Base-by-base conservation (phyloP, 1,140 invertebrate species). In the Drosophila sechellia region DNA sequence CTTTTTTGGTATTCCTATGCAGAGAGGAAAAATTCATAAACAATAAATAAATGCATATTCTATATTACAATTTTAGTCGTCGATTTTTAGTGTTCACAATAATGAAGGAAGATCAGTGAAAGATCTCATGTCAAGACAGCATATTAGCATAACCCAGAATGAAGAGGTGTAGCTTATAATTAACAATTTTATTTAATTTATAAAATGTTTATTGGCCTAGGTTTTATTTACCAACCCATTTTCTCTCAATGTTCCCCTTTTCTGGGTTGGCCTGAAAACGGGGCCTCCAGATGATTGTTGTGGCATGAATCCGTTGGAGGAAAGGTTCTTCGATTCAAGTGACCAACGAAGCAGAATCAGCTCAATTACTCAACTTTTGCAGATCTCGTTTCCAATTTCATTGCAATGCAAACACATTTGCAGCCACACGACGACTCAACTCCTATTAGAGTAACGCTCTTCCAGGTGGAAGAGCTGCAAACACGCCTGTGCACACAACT, bases 301-400 rank as follows among this genome's bases (percentile, higher is more conserved):
- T 56, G 74, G 59, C 81, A 86, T 56, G 73, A 64, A 61, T 68
- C 50, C 34, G 37, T 20, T 10, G 37, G 40, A n/a, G 64, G 56
- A 70, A 48, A 48, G 50, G 42, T 64, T 75, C 71, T 25, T 4
- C 35, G 35, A 31, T 58, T 54, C 12, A 45, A 59, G 46, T 59
- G 69, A 66, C 71, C 53, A 70, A 45, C 77, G 42, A 20, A 64
- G 57, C 60, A 61, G 85, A 81, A 86, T 85, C 76, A 74, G 70
- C 69, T 54, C 79, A 86, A 87, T 86, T 81, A 81, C 57, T 78
- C 78, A 78, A 70, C 59, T 74, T 77, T 71, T 80, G 50, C 71
- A 71, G 78, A 80, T 78, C 79, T 59, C 53, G 63, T 77, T 77
- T 68, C 63, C 74, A 69, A 77, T 77, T 77, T 55, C 61, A 77